Evolutionary conservation across 2,888 invertebrate species (phyloP).

Genomic region (Hemithea aestivaria): DNA sequence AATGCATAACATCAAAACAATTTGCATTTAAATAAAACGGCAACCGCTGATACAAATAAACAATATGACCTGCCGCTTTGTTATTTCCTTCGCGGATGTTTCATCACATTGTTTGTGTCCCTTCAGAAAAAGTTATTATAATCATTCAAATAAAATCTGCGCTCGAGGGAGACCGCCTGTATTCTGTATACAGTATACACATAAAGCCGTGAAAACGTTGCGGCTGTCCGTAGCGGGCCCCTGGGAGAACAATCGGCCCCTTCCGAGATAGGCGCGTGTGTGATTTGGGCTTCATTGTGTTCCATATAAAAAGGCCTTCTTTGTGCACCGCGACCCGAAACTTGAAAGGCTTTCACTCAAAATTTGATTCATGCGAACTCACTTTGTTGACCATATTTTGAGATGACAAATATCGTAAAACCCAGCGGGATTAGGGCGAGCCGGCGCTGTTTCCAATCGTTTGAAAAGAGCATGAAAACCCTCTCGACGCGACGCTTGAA

Average conservation of each 20-base stretch:
- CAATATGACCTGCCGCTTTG: constrained; percentile 18
- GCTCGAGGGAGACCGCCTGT: constrained; percentile 31
- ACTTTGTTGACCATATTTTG: constrained; percentile 14
- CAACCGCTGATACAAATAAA: constrained; percentile 20
- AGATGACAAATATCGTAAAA: constrained; percentile 7
- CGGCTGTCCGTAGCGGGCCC: constrained; percentile 24
- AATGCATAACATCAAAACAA: constrained; percentile 23
- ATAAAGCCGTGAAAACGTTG: constrained; percentile 47
- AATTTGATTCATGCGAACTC: constrained; percentile 15
- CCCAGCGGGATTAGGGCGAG: neutral
- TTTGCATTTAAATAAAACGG: constrained; percentile 27
- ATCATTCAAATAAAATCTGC: constrained; percentile 48
- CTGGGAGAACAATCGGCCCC: constrained; percentile 42
- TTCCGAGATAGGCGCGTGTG: constrained; percentile 39
- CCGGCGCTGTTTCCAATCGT: constrained; percentile 14
- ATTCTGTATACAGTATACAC: constrained; percentile 22
- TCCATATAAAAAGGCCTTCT: constrained; percentile 39
- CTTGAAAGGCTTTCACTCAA: constrained; percentile 33
- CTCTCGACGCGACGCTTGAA: constrained; percentile 30
- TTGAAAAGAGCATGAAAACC: constrained; percentile 24
- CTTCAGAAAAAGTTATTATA: constrained; percentile 41
- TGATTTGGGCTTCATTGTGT: constrained; percentile 47
- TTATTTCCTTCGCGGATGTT: constrained; percentile 23
- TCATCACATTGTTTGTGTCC: constrained; percentile 26
- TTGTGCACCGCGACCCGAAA: constrained; percentile 35